Percentiles rank a stretch among this genome's conserved stretches.
Evolutionary conservation across 2,113 vertebrate genomes (phyloP).

Genomic region (Arothron firmamentum): DNA sequence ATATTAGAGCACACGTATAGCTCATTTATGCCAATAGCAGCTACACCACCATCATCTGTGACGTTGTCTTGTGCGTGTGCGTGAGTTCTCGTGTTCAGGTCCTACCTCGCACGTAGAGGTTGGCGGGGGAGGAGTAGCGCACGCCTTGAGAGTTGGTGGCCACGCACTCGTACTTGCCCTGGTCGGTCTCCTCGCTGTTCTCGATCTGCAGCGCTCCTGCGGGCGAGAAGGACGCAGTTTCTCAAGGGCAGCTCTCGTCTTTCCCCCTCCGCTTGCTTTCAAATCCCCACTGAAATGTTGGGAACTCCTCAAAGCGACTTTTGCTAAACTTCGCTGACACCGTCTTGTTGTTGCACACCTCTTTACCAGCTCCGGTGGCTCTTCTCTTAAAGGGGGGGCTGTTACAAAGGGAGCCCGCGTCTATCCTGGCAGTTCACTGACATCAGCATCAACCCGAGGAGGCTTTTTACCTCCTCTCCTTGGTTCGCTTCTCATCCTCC

Average conservation of each 20-base stretch:
- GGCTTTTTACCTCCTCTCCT: constrained; percentile 43
- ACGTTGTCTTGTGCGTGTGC: constrained; percentile 28
- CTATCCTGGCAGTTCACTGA: constrained; percentile 47
- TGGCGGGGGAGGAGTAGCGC: constrained; percentile 95
- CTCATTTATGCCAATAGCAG: constrained; percentile 21
- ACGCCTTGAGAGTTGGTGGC: constrained; percentile 95
- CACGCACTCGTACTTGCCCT: constrained; percentile 98
- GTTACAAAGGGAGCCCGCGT: constrained; percentile 44
- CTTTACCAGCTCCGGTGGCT: constrained; percentile 29
- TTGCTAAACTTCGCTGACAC: constrained; percentile 50
- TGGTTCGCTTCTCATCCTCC: constrained; percentile 27
- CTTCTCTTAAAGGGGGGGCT: constrained; percentile 33
- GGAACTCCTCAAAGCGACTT: constrained; percentile 22
- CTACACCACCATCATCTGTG: constrained; percentile 25
- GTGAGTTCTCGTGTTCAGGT: constrained; percentile 57
- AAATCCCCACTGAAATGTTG: too few species aligned
- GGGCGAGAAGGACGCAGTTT: constrained; percentile 23
- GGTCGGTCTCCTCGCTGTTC: constrained; percentile 97
- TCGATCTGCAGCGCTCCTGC: constrained; percentile 96
- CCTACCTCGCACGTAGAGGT: constrained; percentile 99
- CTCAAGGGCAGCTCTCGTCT: constrained; percentile 11
- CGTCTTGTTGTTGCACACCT: constrained; percentile 22
- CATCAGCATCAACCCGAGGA: constrained; percentile 34
- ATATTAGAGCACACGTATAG: constrained; percentile 45
- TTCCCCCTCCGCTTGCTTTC: too few species aligned